Conservation (phyloP, 2,113 vertebrate genomes). For the Eurypyga helias region DNA sequence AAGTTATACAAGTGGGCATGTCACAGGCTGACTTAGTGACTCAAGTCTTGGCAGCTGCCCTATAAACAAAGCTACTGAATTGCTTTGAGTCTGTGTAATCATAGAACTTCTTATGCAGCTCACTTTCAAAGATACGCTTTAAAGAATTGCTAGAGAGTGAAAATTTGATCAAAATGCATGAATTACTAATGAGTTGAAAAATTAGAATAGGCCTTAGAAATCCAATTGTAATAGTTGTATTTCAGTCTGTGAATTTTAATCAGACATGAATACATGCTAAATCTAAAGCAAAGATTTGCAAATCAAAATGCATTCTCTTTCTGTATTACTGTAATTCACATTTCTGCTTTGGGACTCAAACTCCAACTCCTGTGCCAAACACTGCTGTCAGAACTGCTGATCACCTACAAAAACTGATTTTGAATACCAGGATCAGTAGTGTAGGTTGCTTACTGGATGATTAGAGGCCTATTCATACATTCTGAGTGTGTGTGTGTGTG, state of each 20-base stretch:
- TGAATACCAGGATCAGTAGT: background rate
- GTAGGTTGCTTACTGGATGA: background rate
- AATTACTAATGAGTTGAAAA: background rate
- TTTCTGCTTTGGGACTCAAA: background rate
- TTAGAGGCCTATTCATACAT: background rate
- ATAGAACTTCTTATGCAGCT: background rate
- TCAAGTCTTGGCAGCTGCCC: constrained; percentile 49
- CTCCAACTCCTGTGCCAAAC: background rate
- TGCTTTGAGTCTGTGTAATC: background rate
- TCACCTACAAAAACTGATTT: background rate
- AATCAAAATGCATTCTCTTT: background rate
- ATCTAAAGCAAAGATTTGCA: background rate
- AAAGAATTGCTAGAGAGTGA: constrained; percentile 44
- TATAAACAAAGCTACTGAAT: constrained; percentile 62
- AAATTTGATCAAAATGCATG: background rate
- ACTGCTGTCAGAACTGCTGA: background rate
- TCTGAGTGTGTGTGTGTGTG: no score
- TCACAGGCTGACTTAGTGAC: constrained; percentile 60
- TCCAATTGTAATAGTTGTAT: background rate
- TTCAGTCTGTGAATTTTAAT: background rate
- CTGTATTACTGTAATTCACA: background rate
- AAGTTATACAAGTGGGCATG: constrained; percentile 60
- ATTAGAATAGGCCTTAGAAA: background rate
- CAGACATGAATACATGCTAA: background rate
- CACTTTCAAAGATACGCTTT: background rate